Conservation (phyloP, 2,113 vertebrate species). For the Brachyhypopomus gauderio region DNA sequence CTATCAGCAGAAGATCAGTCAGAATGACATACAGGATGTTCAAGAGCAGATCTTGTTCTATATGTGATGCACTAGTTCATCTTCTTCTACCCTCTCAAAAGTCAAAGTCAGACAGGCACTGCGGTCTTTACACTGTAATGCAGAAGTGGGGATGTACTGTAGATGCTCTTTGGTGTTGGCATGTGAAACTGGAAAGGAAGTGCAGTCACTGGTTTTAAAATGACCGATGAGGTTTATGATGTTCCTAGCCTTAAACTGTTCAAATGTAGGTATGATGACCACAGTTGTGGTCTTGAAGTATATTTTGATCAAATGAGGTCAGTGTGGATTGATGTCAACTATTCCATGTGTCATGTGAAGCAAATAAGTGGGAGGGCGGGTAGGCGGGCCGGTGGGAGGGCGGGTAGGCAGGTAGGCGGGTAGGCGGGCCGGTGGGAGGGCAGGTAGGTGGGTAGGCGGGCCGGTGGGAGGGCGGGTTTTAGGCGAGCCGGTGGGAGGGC, state of each 20-base stretch:
- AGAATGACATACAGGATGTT: background rate
- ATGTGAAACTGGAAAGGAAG: background rate
- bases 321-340: too few species aligned
- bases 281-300: too few species aligned
- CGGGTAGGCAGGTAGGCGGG: too few species aligned
- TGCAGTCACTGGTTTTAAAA: background rate
- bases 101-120: background rate
- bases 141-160: background rate
- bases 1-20: conserved; percentile 5
- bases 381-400: too few species aligned
- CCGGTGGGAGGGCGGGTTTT: too few species aligned
- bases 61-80: background rate
- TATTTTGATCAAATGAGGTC: too few species aligned
- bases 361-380: too few species aligned
- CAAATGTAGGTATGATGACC: too few species aligned
- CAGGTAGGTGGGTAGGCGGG: too few species aligned
- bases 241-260: background rate
- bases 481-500: too few species aligned
- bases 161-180: conserved; percentile 8
- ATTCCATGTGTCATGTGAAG: too few species aligned
- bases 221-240: background rate
- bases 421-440: too few species aligned
- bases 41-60: conserved; percentile 13
- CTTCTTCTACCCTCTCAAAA: background rate
- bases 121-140: background rate